Base-by-base conservation (phyloP, 2,113 vertebrate species). In the Oreochromis aureus region DNA sequence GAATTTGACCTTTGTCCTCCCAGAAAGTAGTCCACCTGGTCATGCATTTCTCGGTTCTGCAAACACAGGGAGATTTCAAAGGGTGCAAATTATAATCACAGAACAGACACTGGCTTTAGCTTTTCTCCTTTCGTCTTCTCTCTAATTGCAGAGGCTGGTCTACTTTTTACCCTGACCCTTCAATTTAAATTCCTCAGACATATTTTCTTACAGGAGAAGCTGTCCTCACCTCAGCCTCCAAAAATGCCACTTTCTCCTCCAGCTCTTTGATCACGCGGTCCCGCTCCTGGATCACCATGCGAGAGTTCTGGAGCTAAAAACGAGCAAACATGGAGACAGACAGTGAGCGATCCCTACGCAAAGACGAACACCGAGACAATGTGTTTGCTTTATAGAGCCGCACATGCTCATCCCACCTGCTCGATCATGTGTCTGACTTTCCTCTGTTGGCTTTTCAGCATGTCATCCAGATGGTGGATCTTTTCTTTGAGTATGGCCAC, bases 391-490 rank as follows among this genome's bases (percentile, higher is more conserved):
- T 41, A 9, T 9, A 8, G 30, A 89, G n/a, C 4, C 39, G 3
- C 83, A 18, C 89, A 66, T 63, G 84, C 39, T 81, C 56, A 30
- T 39, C 93, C 92, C 80, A 99, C 98, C 98, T 99, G 98, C 92
- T 98, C 98, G 4, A 99, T 99, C 98, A 99, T 99, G 88, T 98
- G 98, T 59, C 98, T 94, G 36, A 99, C 97, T 95, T 99, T 99
- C 84, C 98, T 97, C 87, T 99, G 98, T 91, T 99, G 98, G 88
- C 98, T 97, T 87, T 98, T 98, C 15, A 99, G 96, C 98, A 99
- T 99, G 95, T 99, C 98, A 1, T 99, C 98, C 91, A 99, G 94
- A 84, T 99, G 98, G 82, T 98, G 98, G 80, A 98, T 98, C 95
- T 99, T 99, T 92, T 99, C 98, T 84, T 97, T 97, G 88, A 99